phyloP scores from a whole-genome alignment of 2,797 vertebrate species.

The Cyclopterus lumpus region DNA sequence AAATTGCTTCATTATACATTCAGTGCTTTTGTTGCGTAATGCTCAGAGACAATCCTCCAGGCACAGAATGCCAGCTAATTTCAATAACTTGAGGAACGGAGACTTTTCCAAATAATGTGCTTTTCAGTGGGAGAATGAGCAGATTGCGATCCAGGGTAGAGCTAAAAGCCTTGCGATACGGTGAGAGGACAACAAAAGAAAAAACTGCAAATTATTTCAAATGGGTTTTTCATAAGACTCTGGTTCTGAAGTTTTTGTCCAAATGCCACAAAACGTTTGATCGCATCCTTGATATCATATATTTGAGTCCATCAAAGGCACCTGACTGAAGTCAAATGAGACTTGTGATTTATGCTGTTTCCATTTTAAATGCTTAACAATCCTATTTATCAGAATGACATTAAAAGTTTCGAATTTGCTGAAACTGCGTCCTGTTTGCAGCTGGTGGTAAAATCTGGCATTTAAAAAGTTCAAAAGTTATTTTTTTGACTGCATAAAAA shows the following conservation, averaged over 20 bases:
- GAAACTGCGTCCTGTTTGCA: neutral
- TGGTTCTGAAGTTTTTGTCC: slow-evolving; percentile 17
- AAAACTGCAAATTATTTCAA: slow-evolving; percentile 13
- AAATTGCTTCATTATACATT: slow-evolving; percentile 59
- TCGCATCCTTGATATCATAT: neutral
- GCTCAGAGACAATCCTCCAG: slow-evolving; percentile 40
- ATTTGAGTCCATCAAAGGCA: slow-evolving; percentile 8
- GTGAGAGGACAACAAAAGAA: neutral
- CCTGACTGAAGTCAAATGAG: neutral
- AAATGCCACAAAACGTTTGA: slow-evolving; percentile 1
- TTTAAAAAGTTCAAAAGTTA: slow-evolving; percentile 1
- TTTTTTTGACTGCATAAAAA: neutral
- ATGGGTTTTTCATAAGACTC: slow-evolving; percentile 8
- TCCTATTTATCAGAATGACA: neutral
- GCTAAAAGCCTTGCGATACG: neutral
- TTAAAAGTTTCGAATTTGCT: neutral
- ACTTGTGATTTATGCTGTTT: neutral
- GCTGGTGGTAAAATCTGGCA: slow-evolving; percentile 7
- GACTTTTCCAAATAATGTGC: slow-evolving; percentile 28
- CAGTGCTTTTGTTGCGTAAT: slow-evolving; percentile 45
- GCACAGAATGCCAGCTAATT: slow-evolving; percentile 43
- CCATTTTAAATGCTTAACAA: neutral
- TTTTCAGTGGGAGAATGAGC: slow-evolving; percentile 24
- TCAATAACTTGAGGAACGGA: slow-evolving; percentile 48
- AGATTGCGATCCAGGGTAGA: neutral